Conservation (phyloP, 2,888 invertebrate species). For the Trichacis sp. region DNA sequence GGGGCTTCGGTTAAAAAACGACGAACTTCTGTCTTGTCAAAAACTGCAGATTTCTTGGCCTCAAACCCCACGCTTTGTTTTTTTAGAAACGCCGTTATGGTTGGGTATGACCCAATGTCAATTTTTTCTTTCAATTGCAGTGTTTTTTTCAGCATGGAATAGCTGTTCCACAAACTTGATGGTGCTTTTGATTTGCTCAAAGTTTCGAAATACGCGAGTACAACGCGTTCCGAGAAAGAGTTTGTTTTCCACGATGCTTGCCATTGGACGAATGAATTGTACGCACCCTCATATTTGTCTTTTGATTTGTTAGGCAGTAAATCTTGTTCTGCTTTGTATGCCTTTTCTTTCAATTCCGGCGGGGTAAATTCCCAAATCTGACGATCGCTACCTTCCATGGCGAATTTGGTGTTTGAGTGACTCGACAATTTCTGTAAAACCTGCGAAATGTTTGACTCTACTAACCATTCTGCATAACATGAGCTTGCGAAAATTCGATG, state of each 20-base stretch:
- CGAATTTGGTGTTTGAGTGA: too few species aligned
- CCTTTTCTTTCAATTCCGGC: too few species aligned
- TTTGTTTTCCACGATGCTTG: not conserved
- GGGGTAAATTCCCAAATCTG: too few species aligned
- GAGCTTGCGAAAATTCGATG: too few species aligned
- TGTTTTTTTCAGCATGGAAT: slow-evolving; percentile 26
- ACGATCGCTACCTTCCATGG: too few species aligned
- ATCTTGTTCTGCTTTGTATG: not conserved
- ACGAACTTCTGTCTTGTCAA: slow-evolving; percentile 14
- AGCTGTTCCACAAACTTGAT: slow-evolving; percentile 8
- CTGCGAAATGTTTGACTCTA: too few species aligned
- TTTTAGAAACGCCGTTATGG: slow-evolving; percentile 21
- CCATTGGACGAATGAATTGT: slow-evolving; percentile 7
- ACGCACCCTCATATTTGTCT: slow-evolving; percentile 9
- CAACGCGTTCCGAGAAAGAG: not conserved
- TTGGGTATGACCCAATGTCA: slow-evolving; percentile 19
- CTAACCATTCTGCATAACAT: too few species aligned
- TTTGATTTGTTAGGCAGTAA: slow-evolving; percentile 10
- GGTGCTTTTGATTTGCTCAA: not conserved
- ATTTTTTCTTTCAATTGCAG: slow-evolving; percentile 17
- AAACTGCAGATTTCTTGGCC: slow-evolving; percentile 23
- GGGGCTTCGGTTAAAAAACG: slow-evolving; percentile 19
- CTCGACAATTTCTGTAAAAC: too few species aligned
- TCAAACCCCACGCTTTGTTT: slow-evolving; percentile 11
- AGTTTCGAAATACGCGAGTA: slow-evolving; percentile 11